Evolutionary conservation across 2,888 invertebrate species (phyloP), one percentile per base, ranked within the genome.

Genomic region (Spodoptera picta): DNA sequence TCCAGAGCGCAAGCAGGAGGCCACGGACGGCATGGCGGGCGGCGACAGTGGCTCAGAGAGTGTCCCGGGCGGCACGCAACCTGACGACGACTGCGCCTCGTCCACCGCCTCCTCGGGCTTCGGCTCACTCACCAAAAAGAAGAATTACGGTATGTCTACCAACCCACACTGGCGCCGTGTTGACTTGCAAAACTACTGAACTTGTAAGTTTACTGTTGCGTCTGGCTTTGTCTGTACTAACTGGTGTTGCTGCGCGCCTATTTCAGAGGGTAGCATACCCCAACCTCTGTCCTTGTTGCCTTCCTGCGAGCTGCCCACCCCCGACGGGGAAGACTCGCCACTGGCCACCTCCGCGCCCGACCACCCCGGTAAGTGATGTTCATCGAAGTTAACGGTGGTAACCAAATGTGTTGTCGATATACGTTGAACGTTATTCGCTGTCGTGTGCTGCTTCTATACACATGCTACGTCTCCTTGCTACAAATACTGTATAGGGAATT

Each of bases 31-130:
- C 53, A 84, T 86, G 73, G 92, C 93, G 73, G 86, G 90, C 47
- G 89, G 89, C 10, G 93, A 94, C 87, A 91, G 92, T 83, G 92
- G 92, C 50, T 90, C 93, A 66, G 92, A 92, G 86, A 91, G 93
- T 81, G 90, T 90, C 70, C 84, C 90, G 65, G 83, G 86, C 60
- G 73, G 89, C 87, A 14, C 71, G 50, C 75, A 69, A 69, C 92
- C 92, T 70, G 95, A 95, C 84, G 96, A 96, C 86, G 95, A 95
- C 86, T 95, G 96, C 82, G 96, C 95, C 77, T 97, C 97, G 71
- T 97, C 97, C 87, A 97, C 97, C 82, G 97, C 97, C 79, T 97
- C 97, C 92, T 97, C 98, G 74, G 98, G 98, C 81, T 98, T 98
- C 93, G 97, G 98, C 77, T 97, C 97, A 87, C 96, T 98, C 88